Conservation (phyloP, 2,113 vertebrate genomes). For the Leiothrix lutea region DNA sequence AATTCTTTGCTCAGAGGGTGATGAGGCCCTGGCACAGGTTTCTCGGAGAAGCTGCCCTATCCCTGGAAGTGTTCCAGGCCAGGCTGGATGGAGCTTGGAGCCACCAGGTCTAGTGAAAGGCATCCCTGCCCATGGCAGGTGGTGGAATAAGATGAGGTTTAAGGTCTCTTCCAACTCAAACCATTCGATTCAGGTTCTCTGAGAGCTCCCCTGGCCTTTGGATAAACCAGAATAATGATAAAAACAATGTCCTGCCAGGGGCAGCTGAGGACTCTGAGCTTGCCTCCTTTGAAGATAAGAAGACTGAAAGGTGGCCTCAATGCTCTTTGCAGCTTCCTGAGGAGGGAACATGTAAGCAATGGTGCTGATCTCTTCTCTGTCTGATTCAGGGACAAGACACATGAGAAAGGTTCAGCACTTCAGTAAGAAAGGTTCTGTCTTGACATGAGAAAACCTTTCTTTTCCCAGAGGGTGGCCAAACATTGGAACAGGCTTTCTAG, state of each 20-base stretch:
- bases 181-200: not conserved
- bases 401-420: not conserved
- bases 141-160: not conserved
- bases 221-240: not conserved
- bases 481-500: not conserved
- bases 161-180: not conserved
- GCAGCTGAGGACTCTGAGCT: not conserved
- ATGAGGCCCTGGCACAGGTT: not conserved
- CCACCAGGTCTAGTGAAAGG: not conserved
- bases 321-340: not conserved
- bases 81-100: not conserved
- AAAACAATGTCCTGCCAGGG: not conserved
- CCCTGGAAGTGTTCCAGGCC: not conserved
- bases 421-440: not conserved
- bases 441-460: not conserved
- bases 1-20: not conserved
- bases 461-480: not conserved
- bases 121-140: not conserved
- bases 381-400: not conserved
- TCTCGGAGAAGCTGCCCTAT: not conserved
- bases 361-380: not conserved
- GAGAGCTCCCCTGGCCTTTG: not conserved
- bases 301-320: not conserved
- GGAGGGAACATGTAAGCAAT: not conserved
- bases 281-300: not conserved